A percentile compares a stretch with the other conserved stretches of the same genome.
phyloP scores from a whole-genome alignment of 2,888 invertebrate species.

The Lasioglossum lativentre region DNA sequence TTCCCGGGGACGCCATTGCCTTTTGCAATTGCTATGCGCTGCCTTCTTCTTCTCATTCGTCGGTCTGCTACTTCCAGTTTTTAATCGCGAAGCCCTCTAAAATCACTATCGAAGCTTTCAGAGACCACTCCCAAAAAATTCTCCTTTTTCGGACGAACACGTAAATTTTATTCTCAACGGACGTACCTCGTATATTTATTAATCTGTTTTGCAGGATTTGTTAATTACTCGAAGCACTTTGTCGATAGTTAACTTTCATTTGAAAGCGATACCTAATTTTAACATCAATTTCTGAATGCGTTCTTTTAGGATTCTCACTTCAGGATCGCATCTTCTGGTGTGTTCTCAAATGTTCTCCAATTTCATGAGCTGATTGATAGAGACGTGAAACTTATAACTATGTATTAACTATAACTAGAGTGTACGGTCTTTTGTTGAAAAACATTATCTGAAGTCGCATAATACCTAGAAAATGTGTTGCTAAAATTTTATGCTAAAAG shows the following conservation, averaged over 20 bases:
- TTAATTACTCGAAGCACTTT: background rate
- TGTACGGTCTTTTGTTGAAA: too few relatives aligned
- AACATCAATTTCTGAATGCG: background rate
- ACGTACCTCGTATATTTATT: background rate
- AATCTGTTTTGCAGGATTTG: background rate
- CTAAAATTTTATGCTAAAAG: too few relatives aligned
- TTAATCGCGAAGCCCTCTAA: background rate
- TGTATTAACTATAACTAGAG: too few relatives aligned
- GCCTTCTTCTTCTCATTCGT: slow-evolving; percentile 17
- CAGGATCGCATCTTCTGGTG: too few relatives aligned
- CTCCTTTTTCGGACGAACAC: background rate
- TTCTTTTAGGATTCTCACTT: background rate
- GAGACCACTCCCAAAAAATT: background rate
- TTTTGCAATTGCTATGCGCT: slow-evolving; percentile 45
- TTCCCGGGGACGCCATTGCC: slow-evolving; percentile 45
- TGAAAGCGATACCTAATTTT: background rate
- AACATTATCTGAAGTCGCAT: too few relatives aligned
- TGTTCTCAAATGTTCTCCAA: too few relatives aligned
- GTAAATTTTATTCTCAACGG: background rate
- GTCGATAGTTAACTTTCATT: background rate
- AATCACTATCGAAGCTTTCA: background rate
- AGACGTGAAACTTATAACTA: too few relatives aligned
- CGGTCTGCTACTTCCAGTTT: background rate
- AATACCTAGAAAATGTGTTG: too few relatives aligned
- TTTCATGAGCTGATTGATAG: too few relatives aligned